Evolutionary conservation across 2,888 invertebrate genomes (phyloP).

Genomic region (Lasioglossum lativentre): DNA sequence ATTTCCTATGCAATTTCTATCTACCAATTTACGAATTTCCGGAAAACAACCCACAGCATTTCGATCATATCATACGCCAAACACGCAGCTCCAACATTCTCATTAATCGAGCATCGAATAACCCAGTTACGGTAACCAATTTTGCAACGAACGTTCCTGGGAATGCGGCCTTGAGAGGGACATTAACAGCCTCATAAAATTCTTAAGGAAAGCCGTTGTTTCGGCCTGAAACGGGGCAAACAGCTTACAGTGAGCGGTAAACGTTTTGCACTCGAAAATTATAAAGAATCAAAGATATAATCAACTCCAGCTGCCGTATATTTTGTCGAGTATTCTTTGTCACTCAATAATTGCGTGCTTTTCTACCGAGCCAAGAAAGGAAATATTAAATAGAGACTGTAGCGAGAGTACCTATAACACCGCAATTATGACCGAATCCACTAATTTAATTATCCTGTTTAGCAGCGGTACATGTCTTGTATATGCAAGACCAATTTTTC

Average conservation of each 20-base stretch:
- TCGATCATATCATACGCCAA: not conserved
- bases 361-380: too few species aligned
- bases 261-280: slow-evolving; percentile 4
- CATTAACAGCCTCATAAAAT: slow-evolving; percentile 36
- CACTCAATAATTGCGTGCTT: not conserved
- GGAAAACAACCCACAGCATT: not conserved
- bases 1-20: not conserved
- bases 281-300: slow-evolving; percentile 16
- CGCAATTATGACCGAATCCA: too few species aligned
- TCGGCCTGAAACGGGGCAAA: not conserved
- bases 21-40: not conserved
- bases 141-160: not conserved
- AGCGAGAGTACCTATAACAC: too few species aligned
- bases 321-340: not conserved
- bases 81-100: slow-evolving; percentile 1
- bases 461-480: too few species aligned
- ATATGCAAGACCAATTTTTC: too few species aligned
- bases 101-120: slow-evolving; percentile 42
- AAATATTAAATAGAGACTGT: too few species aligned
- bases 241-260: not conserved
- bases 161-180: not conserved
- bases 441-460: too few species aligned
- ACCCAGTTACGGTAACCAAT: slow-evolving; percentile 32
- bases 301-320: not conserved
- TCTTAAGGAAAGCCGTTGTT: slow-evolving; percentile 6